Conservation (phyloP, 2,797 vertebrate genomes). For the Dallia pectoralis region DNA sequence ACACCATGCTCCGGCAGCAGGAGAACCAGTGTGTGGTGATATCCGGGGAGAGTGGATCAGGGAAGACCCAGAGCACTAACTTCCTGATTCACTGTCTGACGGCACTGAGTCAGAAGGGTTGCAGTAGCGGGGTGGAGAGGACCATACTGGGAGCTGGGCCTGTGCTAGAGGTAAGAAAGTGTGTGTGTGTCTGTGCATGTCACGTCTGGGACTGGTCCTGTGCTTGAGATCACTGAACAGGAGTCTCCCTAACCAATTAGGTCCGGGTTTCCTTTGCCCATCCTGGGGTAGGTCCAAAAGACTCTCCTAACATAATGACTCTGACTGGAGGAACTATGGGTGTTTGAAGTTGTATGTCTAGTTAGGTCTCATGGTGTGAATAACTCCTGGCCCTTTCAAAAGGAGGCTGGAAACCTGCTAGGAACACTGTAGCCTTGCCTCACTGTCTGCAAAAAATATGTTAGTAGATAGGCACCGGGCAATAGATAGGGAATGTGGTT, state of each 20-base stretch:
- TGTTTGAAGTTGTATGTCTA: no score
- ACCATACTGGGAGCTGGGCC: conserved; percentile 92
- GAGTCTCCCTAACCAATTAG: background rate
- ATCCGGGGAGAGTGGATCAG: conserved; percentile 91
- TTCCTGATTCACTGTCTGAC: conserved; percentile 96
- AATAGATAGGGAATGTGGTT: no score
- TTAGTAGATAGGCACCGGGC: no score
- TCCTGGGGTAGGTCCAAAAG: background rate
- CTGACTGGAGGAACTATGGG: no score
- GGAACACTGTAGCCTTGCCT: no score
- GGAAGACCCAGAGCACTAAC: conserved; percentile 95
- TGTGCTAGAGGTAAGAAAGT: conserved; percentile 85
- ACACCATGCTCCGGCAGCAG: conserved; percentile 83
- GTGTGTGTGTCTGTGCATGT: background rate
- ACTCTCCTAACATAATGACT: no score
- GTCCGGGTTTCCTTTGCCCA: background rate
- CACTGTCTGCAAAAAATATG: no score
- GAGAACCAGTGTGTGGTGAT: conserved; percentile 91
- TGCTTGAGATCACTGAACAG: background rate
- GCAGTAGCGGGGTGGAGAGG: conserved; percentile 84
- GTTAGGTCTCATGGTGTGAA: no score
- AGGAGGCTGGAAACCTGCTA: no score
- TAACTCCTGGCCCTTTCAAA: no score
- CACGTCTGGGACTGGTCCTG: background rate
- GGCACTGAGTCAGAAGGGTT: conserved; percentile 89